Base-by-base conservation (phyloP, 37 sponge, comb jelly and placozoan genomes). In the Trichoplax adhaerens region DNA sequence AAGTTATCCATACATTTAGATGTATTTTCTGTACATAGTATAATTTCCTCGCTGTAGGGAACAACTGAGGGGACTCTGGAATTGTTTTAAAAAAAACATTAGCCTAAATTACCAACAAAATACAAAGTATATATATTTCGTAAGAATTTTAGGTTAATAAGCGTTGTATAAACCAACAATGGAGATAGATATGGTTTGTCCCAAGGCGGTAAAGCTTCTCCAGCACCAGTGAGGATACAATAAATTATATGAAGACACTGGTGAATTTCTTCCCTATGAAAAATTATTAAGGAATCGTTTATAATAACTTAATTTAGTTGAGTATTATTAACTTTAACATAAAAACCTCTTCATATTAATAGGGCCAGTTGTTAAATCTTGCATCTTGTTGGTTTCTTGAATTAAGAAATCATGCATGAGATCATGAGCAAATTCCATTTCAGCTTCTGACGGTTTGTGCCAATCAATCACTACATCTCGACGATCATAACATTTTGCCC, bases 361-460 rank as follows among this genome's bases (percentile, higher is more conserved):
- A 73, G 62, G 48, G 12, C 79, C 78, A 47, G 63, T 51, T 68
- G 79, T 65, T 50, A 85, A 85, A 10, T 7, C 66, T 48, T 58
- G 12, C 62, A 90, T 65, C 50, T 69, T 77, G 50, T 83, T 77
- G 47, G 86, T 54, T 58, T 86, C 84, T 5, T 84, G 87, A 5
- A 68, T 54, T 48, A 90, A 68, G 65, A 90, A 80, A 59, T 83
- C 81, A 0, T 59, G 50, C 65, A 91, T 75, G 1, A 91, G 50
- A 4, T 58, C 63, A 50, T 87, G 81, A 7, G 64, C 83, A 56
- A 81, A 29, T 53, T 75, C 56, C n/a, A 87, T 54, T 58, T 91
- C 87, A 4, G 74, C 69, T 12, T 3, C 12, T 5, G 57, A 56
- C 59, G 92, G 88, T 2, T 75, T 72, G 55, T 91, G 85, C 92